phyloP scores from a whole-genome alignment of 1,140 invertebrate species.

The Hyphantria cunea region DNA sequence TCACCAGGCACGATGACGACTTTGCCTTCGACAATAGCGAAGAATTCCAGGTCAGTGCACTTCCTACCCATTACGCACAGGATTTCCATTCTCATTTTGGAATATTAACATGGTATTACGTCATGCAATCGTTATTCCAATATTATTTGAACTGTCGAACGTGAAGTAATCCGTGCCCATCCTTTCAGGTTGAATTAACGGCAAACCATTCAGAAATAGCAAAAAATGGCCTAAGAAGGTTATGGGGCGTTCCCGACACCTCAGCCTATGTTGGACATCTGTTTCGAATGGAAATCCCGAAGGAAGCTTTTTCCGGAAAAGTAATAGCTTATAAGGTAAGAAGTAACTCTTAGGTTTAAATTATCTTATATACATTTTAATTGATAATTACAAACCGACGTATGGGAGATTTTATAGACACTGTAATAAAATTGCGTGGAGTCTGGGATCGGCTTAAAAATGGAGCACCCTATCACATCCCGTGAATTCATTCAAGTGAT shows the following conservation, averaged over 20 bases:
- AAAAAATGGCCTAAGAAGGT: slow-evolving; percentile 77
- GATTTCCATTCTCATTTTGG: slow-evolving; percentile 11
- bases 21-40: slow-evolving; percentile 79
- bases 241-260: slow-evolving; percentile 81
- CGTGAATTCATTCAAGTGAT: not conserved
- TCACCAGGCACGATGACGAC: slow-evolving; percentile 74
- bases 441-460: not conserved
- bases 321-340: slow-evolving; percentile 75
- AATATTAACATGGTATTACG: slow-evolving; percentile 11
- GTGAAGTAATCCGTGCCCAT: slow-evolving; percentile 19
- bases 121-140: not conserved
- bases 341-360: not conserved
- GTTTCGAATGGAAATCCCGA: slow-evolving; percentile 80
- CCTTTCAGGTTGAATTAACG: slow-evolving; percentile 66
- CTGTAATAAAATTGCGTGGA: not conserved
- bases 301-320: slow-evolving; percentile 78
- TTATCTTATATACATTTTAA: not conserved
- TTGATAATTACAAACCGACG: not conserved
- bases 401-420: not conserved
- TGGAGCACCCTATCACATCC: not conserved
- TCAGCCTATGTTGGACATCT: slow-evolving; percentile 79
- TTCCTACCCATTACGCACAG: slow-evolving; percentile 16
- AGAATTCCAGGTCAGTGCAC: slow-evolving; percentile 69
- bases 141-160: not conserved
- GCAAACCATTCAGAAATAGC: slow-evolving; percentile 75